A percentile compares a stretch with the other conserved stretches of the same genome.
phyloP scores from a whole-genome alignment of 2,888 invertebrate genomes.

The Coelogynopora nodosa region DNA sequence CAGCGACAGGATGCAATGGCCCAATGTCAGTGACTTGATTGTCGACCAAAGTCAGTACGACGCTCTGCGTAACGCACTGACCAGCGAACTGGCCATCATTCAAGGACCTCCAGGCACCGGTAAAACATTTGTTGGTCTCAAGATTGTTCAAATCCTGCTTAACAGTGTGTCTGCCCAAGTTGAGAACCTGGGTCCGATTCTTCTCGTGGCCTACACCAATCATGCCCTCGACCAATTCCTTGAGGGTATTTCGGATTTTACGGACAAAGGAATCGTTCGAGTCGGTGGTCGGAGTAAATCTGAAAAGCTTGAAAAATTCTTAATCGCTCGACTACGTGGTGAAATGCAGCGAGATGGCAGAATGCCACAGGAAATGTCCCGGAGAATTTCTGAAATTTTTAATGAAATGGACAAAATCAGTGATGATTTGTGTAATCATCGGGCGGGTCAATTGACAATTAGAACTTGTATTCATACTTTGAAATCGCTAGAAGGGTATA shows the following conservation, averaged over 20 bases:
- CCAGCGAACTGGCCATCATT: not conserved
- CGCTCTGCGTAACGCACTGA: not conserved
- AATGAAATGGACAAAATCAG: slow-evolving; percentile 8
- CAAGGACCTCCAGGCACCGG: slow-evolving; percentile 34
- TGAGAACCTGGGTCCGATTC: slow-evolving; percentile 51
- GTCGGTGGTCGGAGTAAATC: slow-evolving; percentile 71
- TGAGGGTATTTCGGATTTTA: slow-evolving; percentile 54
- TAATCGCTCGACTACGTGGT: slow-evolving; percentile 54
- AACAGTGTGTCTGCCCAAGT: not conserved
- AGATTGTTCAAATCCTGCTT: not conserved
- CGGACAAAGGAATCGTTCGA: slow-evolving; percentile 65
- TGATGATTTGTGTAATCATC: not conserved
- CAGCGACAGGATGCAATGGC: not conserved
- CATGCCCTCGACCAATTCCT: slow-evolving; percentile 61
- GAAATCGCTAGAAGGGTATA: not conserved
- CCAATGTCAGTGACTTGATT: not conserved
- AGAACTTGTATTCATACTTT: not conserved
- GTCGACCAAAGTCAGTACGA: not conserved
- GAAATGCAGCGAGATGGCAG: not conserved
- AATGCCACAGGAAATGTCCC: not conserved
- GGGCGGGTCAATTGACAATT: not conserved
- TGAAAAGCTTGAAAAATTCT: slow-evolving; percentile 52
- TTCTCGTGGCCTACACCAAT: slow-evolving; percentile 60
- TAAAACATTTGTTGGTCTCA: not conserved
- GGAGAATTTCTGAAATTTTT: not conserved